Base-by-base conservation (phyloP, 2,888 invertebrate genomes). In the Synergus laeviventris region DNA sequence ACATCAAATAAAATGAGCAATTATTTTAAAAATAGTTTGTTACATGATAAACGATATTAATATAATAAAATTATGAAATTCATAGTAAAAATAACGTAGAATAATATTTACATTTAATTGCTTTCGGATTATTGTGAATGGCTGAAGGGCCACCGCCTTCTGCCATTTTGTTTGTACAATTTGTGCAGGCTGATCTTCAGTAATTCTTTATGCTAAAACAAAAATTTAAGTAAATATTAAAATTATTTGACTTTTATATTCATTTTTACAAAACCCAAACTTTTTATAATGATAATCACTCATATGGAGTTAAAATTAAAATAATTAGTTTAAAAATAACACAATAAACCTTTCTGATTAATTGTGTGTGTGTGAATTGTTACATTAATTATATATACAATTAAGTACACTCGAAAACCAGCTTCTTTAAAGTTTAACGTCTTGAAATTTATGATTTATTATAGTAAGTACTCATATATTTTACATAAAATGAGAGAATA, bases 141-240 rank as follows among this genome's bases (percentile, higher is more conserved):
- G 88, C 87, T 76, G 88, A 86, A 84, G 90, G 87, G 84, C 89
- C 90, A 87, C 89, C 89, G 64, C 86, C 87, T 80, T 87, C 90
- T 81, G 91, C 90, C 90, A 91, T 91, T 81, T 86, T 87, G 84
- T 74, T 84, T 56, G 56, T 24, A 24, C n/a, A 49, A 9, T 70
- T 49, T 24, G 12, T 31, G 49, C 70, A 31, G 31, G 31, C n/a
- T n/a, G 12, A 70, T 70, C 36, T 66, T 70, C 74, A 66, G 39
- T 73, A 45, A 16, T 77, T 80, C 39, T 16, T 62, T 31, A 66
- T 42, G 74, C 75, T 79, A 49, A 42, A 78, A 78, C 31, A 49
- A 11, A 70, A 24, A 36, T 49, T 8, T 66, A 24, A 42, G 42
- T 42, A 66, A 11, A 21, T 49, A 18, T 18, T 31, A 31, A 7